Evolutionary conservation across 2,888 invertebrate species (phyloP), one percentile per base, ranked within the genome.

Genomic region (Iphiclides podalirius): DNA sequence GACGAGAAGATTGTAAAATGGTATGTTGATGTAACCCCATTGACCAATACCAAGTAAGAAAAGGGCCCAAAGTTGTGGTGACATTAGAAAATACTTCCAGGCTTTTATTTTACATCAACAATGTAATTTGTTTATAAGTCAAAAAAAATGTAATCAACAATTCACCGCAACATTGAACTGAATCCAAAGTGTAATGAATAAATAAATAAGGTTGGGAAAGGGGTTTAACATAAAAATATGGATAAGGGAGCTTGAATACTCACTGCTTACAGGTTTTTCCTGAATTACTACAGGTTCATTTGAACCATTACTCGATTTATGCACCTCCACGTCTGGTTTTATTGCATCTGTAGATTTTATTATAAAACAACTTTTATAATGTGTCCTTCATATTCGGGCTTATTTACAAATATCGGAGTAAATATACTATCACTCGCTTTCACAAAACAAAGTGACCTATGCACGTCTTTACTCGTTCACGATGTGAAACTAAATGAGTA

Each of bases 341-440:
- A 77, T 67, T 64, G 79, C 60, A 85, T 87, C 88, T 88, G 88
- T 83, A 75, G 87, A 80, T 82, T 75, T 78, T 80, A 75, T 75
- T 72, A 76, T 62, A 79, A 82, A 82, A 77, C 63, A 69, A 74
- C 28, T 73, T 70, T 83, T 78, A 72, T 63, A 63, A 71, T 66
- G 65, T 67, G 55, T 59, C 60, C 54, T 57, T 59, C 54, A 52
- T 58, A 58, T 60, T 55, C 61, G 62, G 52, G 61, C 58, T 63
- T 43, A 44, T 52, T 52, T 48, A 54, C 54, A 53, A 58, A 59
- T 60, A 55, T 59, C 60, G 48, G 60, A 50, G 53, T 64, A 58
- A 57, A 54, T 42, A 44, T 36, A 34, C 44, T 13, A 28, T 34
- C 44, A 39, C 47, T 44, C 49, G 12, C 34, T 17, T 41, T 41